Base-by-base conservation (phyloP, 2,113 vertebrate species). In the Gambusia holbrooki region DNA sequence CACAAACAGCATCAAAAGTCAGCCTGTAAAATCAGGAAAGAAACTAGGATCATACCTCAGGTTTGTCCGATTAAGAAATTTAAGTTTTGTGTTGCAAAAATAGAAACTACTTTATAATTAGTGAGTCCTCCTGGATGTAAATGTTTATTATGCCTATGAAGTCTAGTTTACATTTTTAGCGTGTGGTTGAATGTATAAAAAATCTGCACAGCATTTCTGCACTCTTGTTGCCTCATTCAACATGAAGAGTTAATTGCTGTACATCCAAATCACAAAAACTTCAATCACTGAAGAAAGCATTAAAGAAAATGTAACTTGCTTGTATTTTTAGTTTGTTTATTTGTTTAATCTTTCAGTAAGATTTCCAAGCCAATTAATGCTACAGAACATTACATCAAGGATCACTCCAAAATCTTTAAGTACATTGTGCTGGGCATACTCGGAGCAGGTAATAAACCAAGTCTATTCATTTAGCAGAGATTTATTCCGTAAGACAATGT, bases 351-450 rank as follows among this genome's bases (percentile, higher is more conserved):
- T 68, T 81, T 71, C 71, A 95, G 95, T 62, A 71, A 93, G 64
- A 74, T 93, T 45, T 72, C 85, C 69, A 71, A 80, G 74, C 90
- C 92, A 19, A 66, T 94, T 69, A 91, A 81, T 12, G 90, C 71
- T 60, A 82, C 81, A 68, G 92, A 95, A 87, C 80, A 82, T 79
- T 93, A 90, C 74, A 30, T 92, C 69, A 93, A 91, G 74, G 48
- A 80, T 70, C 94, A 94, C 72, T 91, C 89, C 22, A 58, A 73
- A 81, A 85, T 80, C 66, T 84, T 96, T 76, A 95, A 94, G 79
- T 85, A 86, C 45, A 51, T 92, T 32, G 65, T 81, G 48, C 71
- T 94, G 70, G 90, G 73, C 45, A 37, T 95, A 58, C 85, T 95
- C 2, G 86, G 88, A 79, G 90, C 93, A 93, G 95, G 95, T 96